Base-by-base conservation (phyloP, 2,888 invertebrate species). In the Lottia gigantea region DNA sequence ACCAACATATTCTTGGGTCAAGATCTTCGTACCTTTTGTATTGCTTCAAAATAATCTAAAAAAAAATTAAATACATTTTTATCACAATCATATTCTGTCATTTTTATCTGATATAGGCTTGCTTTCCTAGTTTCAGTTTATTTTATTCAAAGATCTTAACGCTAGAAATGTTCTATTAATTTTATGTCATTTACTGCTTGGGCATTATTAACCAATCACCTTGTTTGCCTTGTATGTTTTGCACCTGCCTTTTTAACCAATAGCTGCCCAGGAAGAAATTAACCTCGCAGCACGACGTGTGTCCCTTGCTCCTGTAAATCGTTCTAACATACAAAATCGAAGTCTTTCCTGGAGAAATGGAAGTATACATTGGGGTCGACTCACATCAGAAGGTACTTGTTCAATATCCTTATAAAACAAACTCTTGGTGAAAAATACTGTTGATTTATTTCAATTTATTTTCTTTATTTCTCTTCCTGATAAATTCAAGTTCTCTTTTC, bases 341-440 rank as follows among this genome's bases (percentile, higher is more conserved):
- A 87, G 85, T 80, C 79, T 87, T 82, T 87, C 84, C 68, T 86
- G 87, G 87, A 81, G 87, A 78, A 85, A 86, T 73, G 86, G 87
- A 74, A 87, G 87, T 81, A 79, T 88, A 79, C 83, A 85, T 77
- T 85, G 85, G 85, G 83, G 82, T 72, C 80, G 84, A 72, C 76
- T 82, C 70, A 75, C 80, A 67, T 76, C 79, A 62, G 85, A 85
- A 85, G 85, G 85, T 85, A 85, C 73, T 67, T 65, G 45, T 55
- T 55, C 23, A 23, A 55, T 23, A 55, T 63, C 62, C 63, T 46
- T 45, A 62, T 63, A 40, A 40, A 40, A 40, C 40, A 6, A 40
- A 40, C 11, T 40, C 40, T 40, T 40, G 40, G 40, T 40, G 8
- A 40, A 40, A 40, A 40, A 40, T 40, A 40, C 40, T 40, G 40